Base-by-base conservation (phyloP, 1,140 invertebrate genomes). In the Bombus balteatus region DNA sequence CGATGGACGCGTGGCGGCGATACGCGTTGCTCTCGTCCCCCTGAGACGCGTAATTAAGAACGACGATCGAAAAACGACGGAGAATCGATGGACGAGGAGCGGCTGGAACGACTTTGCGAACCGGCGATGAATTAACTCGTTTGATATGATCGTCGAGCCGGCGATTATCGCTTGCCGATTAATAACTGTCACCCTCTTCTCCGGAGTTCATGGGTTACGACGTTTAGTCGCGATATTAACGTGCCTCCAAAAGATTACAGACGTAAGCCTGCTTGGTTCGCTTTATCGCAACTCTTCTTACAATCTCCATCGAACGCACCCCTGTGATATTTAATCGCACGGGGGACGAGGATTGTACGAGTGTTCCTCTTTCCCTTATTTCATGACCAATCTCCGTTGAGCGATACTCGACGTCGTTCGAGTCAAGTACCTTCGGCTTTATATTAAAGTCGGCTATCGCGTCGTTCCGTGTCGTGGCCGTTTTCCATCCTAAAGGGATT, bases 61-160 rank as follows among this genome's bases (percentile, higher is more conserved):
- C 18, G 2, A 53, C 47, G 59, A 84, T 89, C 73, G 88, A 78
- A 89, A 78, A 85, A 66, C 80, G 70, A 47, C 13, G 0, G 39
- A 41, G 39, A 41, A 41, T 41, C 39, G 8, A 41, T 10, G 39
- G 39, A 9, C 39, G 39, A 41, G 39, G 10, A 41, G 39, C 37
- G 78, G 53, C n/a, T 37, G 39, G 10, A 41, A 8, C 37, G 78
- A 70, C n/a, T 37, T 57, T 25, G 10, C 66, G n/a, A 47, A 6
- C 15, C 47, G 47, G 5, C 43, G 47, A 18, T 8, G 73, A 18
- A 47, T 74, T 12, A 32, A 74, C 25, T 47, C 34, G 10, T 72
- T 43, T 0, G 28, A 43, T n/a, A 18, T n/a, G n/a, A n/a, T n/a
- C 32, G 32, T n/a, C 10, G 25, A 68, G 15, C 8, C 32, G 32